Percentiles rank a stretch among this genome's conserved stretches.
Conservation (phyloP, 2,113 vertebrate genomes). For the Taxidea taxus region DNA sequence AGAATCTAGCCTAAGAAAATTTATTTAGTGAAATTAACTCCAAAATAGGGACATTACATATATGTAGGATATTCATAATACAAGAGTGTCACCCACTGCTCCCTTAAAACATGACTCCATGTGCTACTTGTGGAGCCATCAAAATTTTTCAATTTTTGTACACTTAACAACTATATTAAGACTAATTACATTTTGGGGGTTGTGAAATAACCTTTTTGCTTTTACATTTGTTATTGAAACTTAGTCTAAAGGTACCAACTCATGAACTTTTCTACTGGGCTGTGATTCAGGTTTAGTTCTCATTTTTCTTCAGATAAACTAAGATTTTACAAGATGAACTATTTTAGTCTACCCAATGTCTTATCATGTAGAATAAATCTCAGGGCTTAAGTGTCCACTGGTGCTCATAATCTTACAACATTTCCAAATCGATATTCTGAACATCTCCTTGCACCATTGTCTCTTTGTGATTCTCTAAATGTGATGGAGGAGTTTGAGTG, state of each 20-base stretch:
- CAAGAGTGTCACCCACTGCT: neutral
- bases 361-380: neutral
- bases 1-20: neutral
- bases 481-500: neutral
- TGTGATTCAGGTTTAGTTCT: neutral
- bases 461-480: neutral
- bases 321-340: neutral
- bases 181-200: neutral
- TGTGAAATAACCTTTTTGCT: neutral
- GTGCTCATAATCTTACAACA: neutral
- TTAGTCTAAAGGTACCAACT: constrained; percentile 2
- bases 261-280: neutral
- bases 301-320: neutral
- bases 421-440: neutral
- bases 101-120: neutral
- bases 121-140: neutral
- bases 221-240: neutral
- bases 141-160: neutral
- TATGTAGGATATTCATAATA: neutral
- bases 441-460: neutral
- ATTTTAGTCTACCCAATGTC: neutral
- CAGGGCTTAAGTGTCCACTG: neutral
- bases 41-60: neutral
- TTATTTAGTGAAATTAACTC: neutral
- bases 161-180: neutral